Base-by-base conservation (phyloP, 2,888 invertebrate genomes). In the Lepidocyrtinus sp. region DNA sequence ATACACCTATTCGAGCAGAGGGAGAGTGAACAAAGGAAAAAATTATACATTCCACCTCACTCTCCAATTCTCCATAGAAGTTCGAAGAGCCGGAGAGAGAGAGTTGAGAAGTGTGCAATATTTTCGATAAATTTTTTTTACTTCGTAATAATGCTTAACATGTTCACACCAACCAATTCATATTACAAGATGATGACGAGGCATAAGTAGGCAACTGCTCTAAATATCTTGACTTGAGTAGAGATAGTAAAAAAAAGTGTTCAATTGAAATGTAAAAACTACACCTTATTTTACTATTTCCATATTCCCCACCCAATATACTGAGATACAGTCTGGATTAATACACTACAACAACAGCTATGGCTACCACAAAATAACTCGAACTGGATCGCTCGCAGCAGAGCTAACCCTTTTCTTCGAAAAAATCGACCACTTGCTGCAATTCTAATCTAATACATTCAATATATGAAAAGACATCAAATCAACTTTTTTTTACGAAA, bases 131-230 rank as follows among this genome's bases (percentile, higher is more conserved):
- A 55, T 12, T 55, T 55, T 55, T 9, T 55, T 55, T 17, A 55
- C 2, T 55, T 55, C n/a, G 2, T 55, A 55, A 55, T 55, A 36
- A 36, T 55, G 7, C 7, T 55, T 55, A 55, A 55, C 55, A 55
- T 55, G 55, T 55, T 55, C 55, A 55, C 55, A 55, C 55, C 55
- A 55, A n/a, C 55, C 36, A 36, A 36, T 36, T 55, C 17, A n/a
- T n/a, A 15, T 55, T 55, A 55, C n/a, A 17, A 55, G 9, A 55
- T 55, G 55, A 55, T 55, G n/a, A n/a, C n/a, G n/a, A n/a, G n/a
- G n/a, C n/a, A n/a, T n/a, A n/a, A 12, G 5, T n/a, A 17, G 17
- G 55, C 55, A 55, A 55, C n/a, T 55, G 55, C 55, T 55, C 55
- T n/a, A 55, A 55, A 55, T 55, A 5, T 36, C 17, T 55, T 55